Evolutionary conservation across 2,888 invertebrate genomes (phyloP), one percentile per base, ranked within the genome.

Genomic region (Taenaris catops): DNA sequence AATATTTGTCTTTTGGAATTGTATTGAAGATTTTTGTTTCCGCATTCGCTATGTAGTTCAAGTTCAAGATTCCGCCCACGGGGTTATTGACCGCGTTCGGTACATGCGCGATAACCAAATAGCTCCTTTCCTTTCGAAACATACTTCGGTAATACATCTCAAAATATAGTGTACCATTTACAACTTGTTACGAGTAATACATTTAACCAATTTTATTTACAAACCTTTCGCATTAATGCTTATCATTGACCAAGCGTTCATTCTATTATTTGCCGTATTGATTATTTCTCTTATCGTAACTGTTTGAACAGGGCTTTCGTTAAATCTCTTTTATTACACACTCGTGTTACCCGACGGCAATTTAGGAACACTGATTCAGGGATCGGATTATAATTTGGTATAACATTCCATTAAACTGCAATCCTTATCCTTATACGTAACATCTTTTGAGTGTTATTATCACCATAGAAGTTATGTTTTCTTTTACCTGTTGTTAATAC

Each of bases 1-100:
- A 2, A 17, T 14, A 16, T 36, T 25, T 31, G 6, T 34, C 17
- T 24, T 25, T 21, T 20, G 20, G n/a, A 23, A 31, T 31, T 23
- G 7, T n/a, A 4, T 18, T 8, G 10, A 28, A 26, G 23, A 34
- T 11, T 17, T 17, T 55, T 55, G 52, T 58, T 63, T 63, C 57
- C 56, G 54, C 42, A 49, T 57, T 51, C 55, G 54, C 62, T 65
- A 38, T 71, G 57, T 71, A 69, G 74, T 79, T 83, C 78, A 80
- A 80, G 81, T 81, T 80, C 78, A 81, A 75, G 72, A 73, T 65
- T 67, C 63, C 56, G 55, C 58, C 63, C 56, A 50, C 41, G 46
- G 55, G 78, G 71, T 79, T 73, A 78, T 75, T 76, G 79, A 74
- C 75, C 76, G 71, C 58, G 51, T 57, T 46, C 57, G 50, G 65